Evolutionary conservation across 2,797 vertebrate genomes (phyloP).

Genomic region (Iguana delicatissima): DNA sequence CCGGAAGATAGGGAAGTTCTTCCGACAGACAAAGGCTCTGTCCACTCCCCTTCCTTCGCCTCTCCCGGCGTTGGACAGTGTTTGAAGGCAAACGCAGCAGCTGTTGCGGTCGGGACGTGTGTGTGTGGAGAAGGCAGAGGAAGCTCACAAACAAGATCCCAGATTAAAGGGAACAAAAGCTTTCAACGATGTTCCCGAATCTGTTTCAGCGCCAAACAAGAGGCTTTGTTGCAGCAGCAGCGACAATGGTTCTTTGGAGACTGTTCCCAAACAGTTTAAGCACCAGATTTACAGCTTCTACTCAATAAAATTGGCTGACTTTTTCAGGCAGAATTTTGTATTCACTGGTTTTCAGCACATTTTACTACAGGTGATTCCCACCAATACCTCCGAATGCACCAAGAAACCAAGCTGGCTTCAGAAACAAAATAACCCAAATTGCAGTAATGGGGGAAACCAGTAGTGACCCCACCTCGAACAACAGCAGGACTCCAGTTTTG

Average conservation of each 20-base stretch:
- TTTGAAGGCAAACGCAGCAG: background rate
- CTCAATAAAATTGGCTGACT: background rate
- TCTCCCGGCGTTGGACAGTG: background rate
- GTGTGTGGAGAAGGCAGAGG: background rate
- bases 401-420: background rate
- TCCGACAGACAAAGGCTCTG: no score
- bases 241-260: background rate
- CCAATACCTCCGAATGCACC: background rate
- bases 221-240: background rate
- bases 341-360: background rate
- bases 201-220: slow-evolving; percentile 13
- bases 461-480: no score
- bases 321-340: slow-evolving; percentile 8
- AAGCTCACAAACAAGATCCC: background rate
- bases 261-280: slow-evolving; percentile 15
- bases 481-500: background rate
- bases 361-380: background rate
- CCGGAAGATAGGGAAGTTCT: background rate
- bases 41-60: background rate
- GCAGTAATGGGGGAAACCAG: background rate
- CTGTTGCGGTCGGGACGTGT: background rate
- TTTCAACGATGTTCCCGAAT: background rate
- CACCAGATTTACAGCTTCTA: slow-evolving; percentile 5
- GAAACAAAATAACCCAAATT: background rate
- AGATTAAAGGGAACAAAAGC: background rate